Evolutionary conservation across 2,113 vertebrate genomes (phyloP).

Genomic region (Tetrax tetrax): DNA sequence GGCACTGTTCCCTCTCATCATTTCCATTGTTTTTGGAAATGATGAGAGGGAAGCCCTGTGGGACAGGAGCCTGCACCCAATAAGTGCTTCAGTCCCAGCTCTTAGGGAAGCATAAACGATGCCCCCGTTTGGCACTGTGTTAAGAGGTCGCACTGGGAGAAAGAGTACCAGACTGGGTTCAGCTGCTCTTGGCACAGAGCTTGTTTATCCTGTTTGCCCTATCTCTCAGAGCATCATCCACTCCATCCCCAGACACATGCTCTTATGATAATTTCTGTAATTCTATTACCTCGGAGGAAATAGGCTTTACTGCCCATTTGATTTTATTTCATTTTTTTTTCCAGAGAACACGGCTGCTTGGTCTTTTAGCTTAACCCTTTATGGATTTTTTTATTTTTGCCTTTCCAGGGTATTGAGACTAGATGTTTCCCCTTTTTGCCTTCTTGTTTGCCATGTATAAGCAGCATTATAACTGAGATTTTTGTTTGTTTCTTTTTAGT

Average conservation of each 20-base stretch:
- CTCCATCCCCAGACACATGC: slow-evolving; percentile 24
- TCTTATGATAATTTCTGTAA: slow-evolving; percentile 65
- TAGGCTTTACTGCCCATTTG: slow-evolving; percentile 49
- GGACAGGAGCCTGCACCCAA: not conserved
- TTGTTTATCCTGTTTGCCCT: slow-evolving; percentile 38
- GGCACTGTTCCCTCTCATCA: no score
- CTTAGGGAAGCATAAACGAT: not conserved
- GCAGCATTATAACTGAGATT: not conserved
- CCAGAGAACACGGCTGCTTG: not conserved
- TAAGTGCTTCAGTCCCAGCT: not conserved
- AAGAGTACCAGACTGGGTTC: not conserved
- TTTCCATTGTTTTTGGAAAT: not conserved
- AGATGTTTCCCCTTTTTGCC: not conserved
- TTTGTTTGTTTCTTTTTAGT: slow-evolving; percentile 8
- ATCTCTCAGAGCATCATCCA: slow-evolving; percentile 11
- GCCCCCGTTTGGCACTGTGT: not conserved
- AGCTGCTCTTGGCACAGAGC: not conserved
- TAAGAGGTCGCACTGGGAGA: not conserved
- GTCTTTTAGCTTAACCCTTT: slow-evolving; percentile 52
- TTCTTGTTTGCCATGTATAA: not conserved
- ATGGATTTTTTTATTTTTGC: not conserved
- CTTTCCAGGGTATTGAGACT: not conserved
- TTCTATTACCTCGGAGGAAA: slow-evolving; percentile 57
- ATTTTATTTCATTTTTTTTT: not conserved
- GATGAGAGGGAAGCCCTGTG: not conserved